phyloP scores from a whole-genome alignment of 2,797 vertebrate species.

The Karalla daura region DNA sequence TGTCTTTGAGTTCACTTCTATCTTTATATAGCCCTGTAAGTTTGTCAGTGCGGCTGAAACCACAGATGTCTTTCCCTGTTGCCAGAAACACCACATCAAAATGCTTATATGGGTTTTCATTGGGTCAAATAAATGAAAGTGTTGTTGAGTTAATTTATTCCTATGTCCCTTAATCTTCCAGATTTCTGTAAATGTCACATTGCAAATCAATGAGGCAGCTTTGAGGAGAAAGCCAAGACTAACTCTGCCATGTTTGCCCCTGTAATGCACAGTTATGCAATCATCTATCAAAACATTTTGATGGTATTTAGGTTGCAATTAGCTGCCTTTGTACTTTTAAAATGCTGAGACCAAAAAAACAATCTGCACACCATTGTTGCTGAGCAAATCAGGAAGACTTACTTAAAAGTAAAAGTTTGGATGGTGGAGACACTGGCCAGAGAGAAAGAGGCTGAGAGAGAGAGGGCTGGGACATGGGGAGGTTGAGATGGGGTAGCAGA shows the following conservation, averaged over 20 bases:
- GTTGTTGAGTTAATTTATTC: not conserved
- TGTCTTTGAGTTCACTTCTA: too few relatives aligned
- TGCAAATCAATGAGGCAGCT: not conserved
- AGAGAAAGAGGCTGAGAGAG: not conserved
- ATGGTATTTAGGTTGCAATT: not conserved
- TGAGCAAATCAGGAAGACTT: too few relatives aligned
- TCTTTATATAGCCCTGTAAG: too few relatives aligned
- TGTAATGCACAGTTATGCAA: not conserved
- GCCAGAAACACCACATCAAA: not conserved
- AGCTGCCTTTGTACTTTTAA: not conserved
- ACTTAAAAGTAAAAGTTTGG: not conserved
- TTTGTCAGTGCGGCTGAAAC: too few relatives aligned
- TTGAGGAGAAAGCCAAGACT: not conserved
- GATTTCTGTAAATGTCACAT: not conserved
- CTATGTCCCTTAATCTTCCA: not conserved
- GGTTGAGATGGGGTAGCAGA: not conserved
- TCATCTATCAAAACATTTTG: not conserved
- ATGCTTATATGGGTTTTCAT: too few relatives aligned
- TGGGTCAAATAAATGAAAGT: not conserved
- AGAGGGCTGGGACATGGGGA: not conserved
- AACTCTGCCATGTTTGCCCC: not conserved
- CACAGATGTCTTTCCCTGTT: not conserved
- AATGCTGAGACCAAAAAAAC: too few relatives aligned
- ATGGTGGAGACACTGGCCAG: not conserved
- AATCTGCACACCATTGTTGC: too few relatives aligned